These are phyloP conservation scores for Opisthograptis luteolata DNA, from an alignment of 2,888 invertebrate species.

Conservation along the genomic window DNA sequence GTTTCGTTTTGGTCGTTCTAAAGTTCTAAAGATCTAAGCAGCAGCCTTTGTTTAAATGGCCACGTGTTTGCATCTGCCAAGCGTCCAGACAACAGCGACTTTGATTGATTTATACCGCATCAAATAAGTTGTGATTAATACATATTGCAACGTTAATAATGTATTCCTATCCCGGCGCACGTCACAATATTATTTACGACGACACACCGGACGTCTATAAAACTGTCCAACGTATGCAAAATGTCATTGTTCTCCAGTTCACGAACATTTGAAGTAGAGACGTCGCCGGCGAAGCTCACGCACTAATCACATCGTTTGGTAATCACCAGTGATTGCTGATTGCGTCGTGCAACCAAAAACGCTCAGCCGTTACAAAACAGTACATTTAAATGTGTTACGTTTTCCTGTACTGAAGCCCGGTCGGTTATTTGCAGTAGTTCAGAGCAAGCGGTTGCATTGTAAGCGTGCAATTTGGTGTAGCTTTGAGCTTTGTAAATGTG, in stretches of 20 bases:
- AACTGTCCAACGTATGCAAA: slow-evolving; percentile 53
- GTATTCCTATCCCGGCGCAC: slow-evolving; percentile 47
- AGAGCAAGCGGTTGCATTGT: neutral
- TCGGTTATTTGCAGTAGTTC: no score
- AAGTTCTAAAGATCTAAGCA: no score
- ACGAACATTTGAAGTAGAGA: slow-evolving; percentile 34
- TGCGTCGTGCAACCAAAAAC: neutral
- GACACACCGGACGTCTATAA: slow-evolving; percentile 57
- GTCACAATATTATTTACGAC: slow-evolving; percentile 51
- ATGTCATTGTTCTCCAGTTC: slow-evolving; percentile 36
- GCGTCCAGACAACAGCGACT: slow-evolving; percentile 25
- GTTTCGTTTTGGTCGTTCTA: no score
- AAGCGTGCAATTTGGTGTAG: slow-evolving; percentile 11
- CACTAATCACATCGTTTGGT: no score
- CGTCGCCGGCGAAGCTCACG: slow-evolving; percentile 16
- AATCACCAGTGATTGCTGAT: slow-evolving; percentile 3
- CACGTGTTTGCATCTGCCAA: slow-evolving; percentile 12
- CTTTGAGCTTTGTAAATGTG: slow-evolving; percentile 15
- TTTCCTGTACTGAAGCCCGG: no score
- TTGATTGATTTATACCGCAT: slow-evolving; percentile 35
- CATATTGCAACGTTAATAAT: slow-evolving; percentile 37
- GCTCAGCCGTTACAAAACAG: no score
- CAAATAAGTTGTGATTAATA: slow-evolving; percentile 31
- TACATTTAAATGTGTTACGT: no score
- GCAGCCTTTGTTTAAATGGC: slow-evolving; percentile 1